Percentiles rank a stretch among this genome's conserved stretches.
Evolutionary conservation across 2,113 vertebrate genomes (phyloP).

Genomic region (Ammospiza nelsoni): DNA sequence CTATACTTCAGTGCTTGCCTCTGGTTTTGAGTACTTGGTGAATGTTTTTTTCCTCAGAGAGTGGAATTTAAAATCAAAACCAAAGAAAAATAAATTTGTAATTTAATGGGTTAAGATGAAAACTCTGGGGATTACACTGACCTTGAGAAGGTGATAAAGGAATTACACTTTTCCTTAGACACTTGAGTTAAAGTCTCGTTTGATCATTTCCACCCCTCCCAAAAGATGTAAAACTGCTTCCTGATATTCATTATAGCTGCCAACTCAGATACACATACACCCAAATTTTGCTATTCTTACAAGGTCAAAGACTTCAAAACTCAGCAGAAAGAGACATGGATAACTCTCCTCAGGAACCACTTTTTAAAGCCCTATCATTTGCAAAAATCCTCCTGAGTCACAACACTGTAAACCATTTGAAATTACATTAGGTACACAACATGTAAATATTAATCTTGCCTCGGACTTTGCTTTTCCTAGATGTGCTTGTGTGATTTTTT

Average conservation of each 20-base stretch:
- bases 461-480: neutral
- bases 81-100: neutral
- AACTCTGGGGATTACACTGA: neutral
- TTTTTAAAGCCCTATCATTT: neutral
- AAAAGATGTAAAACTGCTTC: slow-evolving; percentile 20
- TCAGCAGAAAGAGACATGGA: slow-evolving; percentile 3
- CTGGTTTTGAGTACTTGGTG: neutral
- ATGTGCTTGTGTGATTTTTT: neutral
- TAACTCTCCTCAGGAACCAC: neutral
- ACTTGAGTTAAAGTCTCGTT: neutral
- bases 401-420: neutral
- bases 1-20: neutral
- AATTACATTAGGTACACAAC: neutral
- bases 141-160: neutral
- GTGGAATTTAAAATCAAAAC: neutral
- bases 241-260: neutral
- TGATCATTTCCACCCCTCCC: neutral
- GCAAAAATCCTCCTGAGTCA: neutral
- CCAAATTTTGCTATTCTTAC: slow-evolving; percentile 9
- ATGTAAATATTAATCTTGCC: neutral
- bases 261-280: slow-evolving; percentile 8
- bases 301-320: slow-evolving; percentile 4
- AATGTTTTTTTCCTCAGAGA: neutral
- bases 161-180: neutral
- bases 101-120: neutral